Base-by-base conservation (phyloP, 1,140 invertebrate genomes). In the Drosophila kurseongensis region DNA sequence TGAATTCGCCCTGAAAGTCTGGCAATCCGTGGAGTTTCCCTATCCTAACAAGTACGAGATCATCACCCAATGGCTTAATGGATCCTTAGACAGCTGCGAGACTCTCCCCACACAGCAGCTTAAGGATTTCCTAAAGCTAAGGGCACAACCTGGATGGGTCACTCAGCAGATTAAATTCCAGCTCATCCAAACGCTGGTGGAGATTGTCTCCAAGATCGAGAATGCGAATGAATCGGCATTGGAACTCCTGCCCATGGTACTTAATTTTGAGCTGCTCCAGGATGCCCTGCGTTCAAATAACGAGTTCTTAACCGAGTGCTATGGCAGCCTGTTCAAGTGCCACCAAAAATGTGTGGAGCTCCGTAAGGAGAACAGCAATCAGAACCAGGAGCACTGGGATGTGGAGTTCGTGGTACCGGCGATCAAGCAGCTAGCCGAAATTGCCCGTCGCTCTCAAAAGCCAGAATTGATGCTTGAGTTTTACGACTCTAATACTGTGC, bases 11-110 rank as follows among this genome's bases (percentile, higher is more conserved):
- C 67, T 91, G 2, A 91, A 91, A 54, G 78, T 80, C 5, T 92
- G 91, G 90, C 85, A 85, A 56, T 92, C 91, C 0, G 68, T 79
- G 2, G 91, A 92, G 32, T 92, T 91, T n/a, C 60, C 66, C 2
- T 75, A 90, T 23, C 57, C 69, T 16, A 79, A 61, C 41, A 92
- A 92, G 80, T 86, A 91, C 42, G 90, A 92, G 51, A 50, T 85
- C 12, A 54, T 92, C 10, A 48, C 89, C 4, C 44, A 78, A 32
- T 92, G 91, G 91, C 66, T 92, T 13, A 16, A 63, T 3, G 35
- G 56, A 0, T 58, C 72, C 5, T 13, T 89, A 9, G 3, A 1
- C 1, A 32, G 40, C 0, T 38, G 38, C 5, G 14, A 47, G 23
- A 45, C 67, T 1, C 40, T 73, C 44, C 80, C 52, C 23, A 48